Conservation (phyloP, 1,140 invertebrate species). For the Acromyrmex echinatior region DNA sequence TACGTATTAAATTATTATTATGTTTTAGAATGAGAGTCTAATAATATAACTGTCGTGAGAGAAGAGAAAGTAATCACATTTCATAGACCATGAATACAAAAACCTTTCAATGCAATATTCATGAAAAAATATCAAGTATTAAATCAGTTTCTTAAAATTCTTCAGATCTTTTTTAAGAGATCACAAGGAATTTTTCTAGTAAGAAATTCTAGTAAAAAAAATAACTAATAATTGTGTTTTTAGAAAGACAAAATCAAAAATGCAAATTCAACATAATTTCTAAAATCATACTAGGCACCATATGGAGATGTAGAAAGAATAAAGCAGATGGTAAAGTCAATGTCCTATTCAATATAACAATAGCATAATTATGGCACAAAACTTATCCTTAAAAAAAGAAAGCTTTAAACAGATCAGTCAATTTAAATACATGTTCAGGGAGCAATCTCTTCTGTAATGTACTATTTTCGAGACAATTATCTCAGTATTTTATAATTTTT, state of each 20-base stretch:
- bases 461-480: slow-evolving; percentile 65
- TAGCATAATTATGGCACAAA: slow-evolving; percentile 69
- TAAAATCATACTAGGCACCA: neutral
- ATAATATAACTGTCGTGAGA: neutral
- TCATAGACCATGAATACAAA: neutral
- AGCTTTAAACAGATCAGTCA: slow-evolving; percentile 50
- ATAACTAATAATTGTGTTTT: neutral
- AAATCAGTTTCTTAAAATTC: neutral
- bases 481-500: slow-evolving; percentile 58
- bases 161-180: slow-evolving; percentile 2
- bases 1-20: neutral
- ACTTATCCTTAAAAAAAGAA: slow-evolving; percentile 59
- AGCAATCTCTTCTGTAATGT: slow-evolving; percentile 60
- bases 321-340: slow-evolving; percentile 48
- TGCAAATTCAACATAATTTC: neutral
- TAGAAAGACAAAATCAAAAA: neutral
- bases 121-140: neutral
- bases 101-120: slow-evolving; percentile 3
- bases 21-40: slow-evolving; percentile 23
- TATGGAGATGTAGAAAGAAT: slow-evolving; percentile 14
- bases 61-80: neutral
- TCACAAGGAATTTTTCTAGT: neutral
- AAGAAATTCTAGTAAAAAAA: neutral
- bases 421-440: slow-evolving; percentile 66
- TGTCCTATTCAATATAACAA: slow-evolving; percentile 59